Evolutionary conservation across 2,113 vertebrate genomes (phyloP).

Genomic region (Helogale parvula): DNA sequence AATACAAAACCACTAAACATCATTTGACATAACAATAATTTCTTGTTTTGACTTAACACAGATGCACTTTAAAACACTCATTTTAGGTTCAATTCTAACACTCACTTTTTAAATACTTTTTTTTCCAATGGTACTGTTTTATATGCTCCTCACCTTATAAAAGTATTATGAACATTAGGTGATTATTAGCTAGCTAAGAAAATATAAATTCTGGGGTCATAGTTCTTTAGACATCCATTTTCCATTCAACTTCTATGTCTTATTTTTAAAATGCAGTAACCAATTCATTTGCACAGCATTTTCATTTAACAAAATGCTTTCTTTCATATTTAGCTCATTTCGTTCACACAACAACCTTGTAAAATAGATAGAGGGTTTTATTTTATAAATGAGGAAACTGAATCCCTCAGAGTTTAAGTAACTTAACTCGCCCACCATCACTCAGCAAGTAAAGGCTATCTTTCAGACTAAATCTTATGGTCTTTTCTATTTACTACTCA

Average conservation of each 20-base stretch:
- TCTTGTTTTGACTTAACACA: slow-evolving; percentile 29
- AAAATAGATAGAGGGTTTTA: slow-evolving; percentile 1
- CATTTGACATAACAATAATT: not conserved
- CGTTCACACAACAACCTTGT: not conserved
- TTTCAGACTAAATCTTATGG: not conserved
- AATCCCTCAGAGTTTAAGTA: not conserved
- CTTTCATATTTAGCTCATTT: slow-evolving; percentile 11
- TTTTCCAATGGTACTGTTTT: not conserved
- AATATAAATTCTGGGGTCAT: not conserved
- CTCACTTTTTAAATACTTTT: slow-evolving; percentile 17
- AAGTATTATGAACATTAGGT: slow-evolving; percentile 39
- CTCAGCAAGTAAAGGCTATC: slow-evolving; percentile 9
- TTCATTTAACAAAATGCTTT: slow-evolving; percentile 48
- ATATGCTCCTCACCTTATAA: not conserved
- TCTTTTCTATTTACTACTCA: slow-evolving; percentile 4
- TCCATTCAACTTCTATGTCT: not conserved
- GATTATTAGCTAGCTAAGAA: slow-evolving; percentile 47
- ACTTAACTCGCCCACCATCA: slow-evolving; percentile 20
- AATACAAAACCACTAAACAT: slow-evolving; percentile 35
- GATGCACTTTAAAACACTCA: slow-evolving; percentile 22
- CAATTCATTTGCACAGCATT: slow-evolving; percentile 29
- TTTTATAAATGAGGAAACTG: slow-evolving; percentile 45
- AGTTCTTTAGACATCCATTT: slow-evolving; percentile 33
- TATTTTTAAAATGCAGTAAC: slow-evolving; percentile 50
- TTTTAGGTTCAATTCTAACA: slow-evolving; percentile 25